A percentile compares a stretch with the other conserved stretches of the same genome.
Evolutionary conservation across 1,140 invertebrate genomes (phyloP).

Genomic region (Alviniconcha marisindica): DNA sequence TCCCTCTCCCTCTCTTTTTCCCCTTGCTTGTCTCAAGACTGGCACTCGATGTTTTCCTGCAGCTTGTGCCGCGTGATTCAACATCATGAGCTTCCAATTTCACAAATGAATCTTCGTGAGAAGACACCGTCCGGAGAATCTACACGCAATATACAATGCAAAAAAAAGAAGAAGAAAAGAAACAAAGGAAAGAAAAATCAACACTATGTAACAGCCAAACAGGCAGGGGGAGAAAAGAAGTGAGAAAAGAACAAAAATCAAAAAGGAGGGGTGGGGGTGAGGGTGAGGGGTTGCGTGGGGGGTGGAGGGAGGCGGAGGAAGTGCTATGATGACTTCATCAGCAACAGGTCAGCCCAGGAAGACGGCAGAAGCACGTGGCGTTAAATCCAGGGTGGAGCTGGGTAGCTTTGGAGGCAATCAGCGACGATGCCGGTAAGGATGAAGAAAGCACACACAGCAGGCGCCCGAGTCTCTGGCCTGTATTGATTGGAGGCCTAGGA

Average conservation of each 20-base stretch:
- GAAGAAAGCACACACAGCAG: background rate
- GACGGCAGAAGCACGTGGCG: background rate
- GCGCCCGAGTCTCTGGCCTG: background rate
- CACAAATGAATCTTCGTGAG: conserved; percentile 8
- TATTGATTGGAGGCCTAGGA: background rate
- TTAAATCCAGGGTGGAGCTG: background rate
- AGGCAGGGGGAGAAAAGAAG: background rate
- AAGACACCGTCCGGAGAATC: background rate
- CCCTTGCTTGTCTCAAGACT: too few species aligned
- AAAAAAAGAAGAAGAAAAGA: background rate
- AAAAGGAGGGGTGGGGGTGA: background rate
- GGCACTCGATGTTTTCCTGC: too few species aligned
- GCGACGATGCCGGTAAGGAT: conserved; percentile 1
- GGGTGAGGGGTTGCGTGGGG: background rate
- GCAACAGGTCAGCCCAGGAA: background rate
- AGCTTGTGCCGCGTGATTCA: conserved; percentile 1
- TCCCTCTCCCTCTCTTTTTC: too few species aligned
- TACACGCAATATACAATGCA: background rate
- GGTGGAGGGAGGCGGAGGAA: too few species aligned
- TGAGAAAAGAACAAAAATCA: background rate
- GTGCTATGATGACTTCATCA: too few species aligned
- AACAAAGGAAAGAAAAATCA: background rate
- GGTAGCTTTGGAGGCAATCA: conserved; percentile 11
- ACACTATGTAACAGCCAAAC: background rate
- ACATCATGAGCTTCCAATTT: background rate